Conservation (phyloP, 1,140 invertebrate genomes). For the Papilio glaucus region DNA sequence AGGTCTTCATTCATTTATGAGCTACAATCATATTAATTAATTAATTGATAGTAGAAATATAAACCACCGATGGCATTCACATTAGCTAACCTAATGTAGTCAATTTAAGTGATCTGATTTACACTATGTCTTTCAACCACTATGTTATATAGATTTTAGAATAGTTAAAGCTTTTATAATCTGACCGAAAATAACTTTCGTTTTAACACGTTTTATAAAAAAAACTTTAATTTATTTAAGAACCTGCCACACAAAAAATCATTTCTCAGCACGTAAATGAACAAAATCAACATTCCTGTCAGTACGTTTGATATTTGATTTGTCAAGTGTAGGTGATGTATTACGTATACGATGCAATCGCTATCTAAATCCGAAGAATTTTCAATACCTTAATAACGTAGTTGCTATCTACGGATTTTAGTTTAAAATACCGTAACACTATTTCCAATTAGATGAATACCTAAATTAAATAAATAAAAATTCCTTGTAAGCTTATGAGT, state of each 20-base stretch:
- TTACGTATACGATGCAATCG: constrained; percentile 10
- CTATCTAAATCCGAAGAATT: neutral
- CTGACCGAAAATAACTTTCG: neutral
- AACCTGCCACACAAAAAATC: neutral
- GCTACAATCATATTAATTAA: too few relatives aligned
- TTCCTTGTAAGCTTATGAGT: neutral
- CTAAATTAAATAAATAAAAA: neutral
- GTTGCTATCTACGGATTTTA: neutral
- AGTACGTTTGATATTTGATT: constrained; percentile 28
- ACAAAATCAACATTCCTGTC: constrained; percentile 39
- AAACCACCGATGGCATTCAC: too few relatives aligned
- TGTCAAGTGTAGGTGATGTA: constrained; percentile 10
- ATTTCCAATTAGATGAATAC: neutral
- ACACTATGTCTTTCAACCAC: too few relatives aligned
- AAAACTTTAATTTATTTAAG: too few relatives aligned
- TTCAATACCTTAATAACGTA: too few relatives aligned
- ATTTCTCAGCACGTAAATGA: constrained; percentile 36
- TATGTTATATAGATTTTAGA: neutral
- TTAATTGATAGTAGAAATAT: too few relatives aligned
- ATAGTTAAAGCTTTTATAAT: neutral
- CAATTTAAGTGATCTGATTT: too few relatives aligned
- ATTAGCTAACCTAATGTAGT: too few relatives aligned
- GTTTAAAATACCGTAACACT: too few relatives aligned
- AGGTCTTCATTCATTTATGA: too few relatives aligned
- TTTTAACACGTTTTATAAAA: neutral